Evolutionary conservation across 2,113 vertebrate species (phyloP).

Genomic region (Lipotes vexillifer): DNA sequence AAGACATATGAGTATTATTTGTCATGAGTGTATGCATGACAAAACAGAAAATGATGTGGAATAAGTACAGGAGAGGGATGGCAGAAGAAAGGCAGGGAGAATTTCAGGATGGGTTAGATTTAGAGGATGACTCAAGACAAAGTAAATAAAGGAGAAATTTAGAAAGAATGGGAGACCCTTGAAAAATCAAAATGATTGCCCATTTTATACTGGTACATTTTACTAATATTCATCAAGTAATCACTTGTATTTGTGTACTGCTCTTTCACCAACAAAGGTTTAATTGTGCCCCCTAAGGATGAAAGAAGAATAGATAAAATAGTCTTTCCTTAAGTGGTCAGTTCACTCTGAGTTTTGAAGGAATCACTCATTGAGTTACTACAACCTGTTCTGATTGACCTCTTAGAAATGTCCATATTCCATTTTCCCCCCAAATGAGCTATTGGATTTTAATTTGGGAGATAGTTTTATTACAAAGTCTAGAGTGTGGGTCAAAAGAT

Average conservation of each 20-base stretch:
- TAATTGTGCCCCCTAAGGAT: slow-evolving; percentile 52
- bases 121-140: slow-evolving; percentile 69
- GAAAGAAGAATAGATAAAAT: background rate
- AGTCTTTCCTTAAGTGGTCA: background rate
- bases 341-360: background rate
- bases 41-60: background rate
- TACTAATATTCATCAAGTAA: slow-evolving; percentile 62
- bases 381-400: background rate
- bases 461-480: background rate
- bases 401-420: background rate
- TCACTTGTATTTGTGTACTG: slow-evolving; percentile 29
- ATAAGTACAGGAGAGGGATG: background rate
- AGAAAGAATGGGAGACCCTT: background rate
- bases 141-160: slow-evolving; percentile 49
- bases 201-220: slow-evolving; percentile 51
- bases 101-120: slow-evolving; percentile 48
- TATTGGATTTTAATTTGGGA: background rate
- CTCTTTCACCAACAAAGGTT: slow-evolving; percentile 17
- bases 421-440: background rate
- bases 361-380: background rate
- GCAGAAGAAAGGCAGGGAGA: background rate
- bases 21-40: slow-evolving; percentile 39
- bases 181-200: slow-evolving; percentile 40
- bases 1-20: slow-evolving; percentile 59
- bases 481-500: background rate